Base-by-base conservation (phyloP, 1,140 invertebrate species). In the Drosophila cardini region DNA sequence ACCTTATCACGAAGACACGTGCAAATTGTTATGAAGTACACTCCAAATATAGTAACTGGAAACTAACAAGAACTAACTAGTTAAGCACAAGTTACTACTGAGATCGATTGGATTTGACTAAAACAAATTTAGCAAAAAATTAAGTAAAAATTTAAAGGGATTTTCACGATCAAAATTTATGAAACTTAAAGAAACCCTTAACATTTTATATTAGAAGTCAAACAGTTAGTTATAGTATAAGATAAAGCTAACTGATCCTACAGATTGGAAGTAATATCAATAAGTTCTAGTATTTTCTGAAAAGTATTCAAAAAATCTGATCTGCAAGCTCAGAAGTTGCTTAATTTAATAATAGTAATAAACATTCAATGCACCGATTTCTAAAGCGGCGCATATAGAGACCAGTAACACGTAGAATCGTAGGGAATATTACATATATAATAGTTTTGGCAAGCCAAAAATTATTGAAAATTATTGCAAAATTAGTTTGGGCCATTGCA, bases 391-490 rank as follows among this genome's bases (percentile, higher is more conserved):
- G 7, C n/a, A n/a, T n/a, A n/a, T n/a, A n/a, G 38, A 7, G 9
- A 0, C 4, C 9, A 15, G 2, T 2, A 7, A 18, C 4, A 2
- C 0, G 9, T 3, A 45, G 18, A 10, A 10, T 4, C 11, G 18
- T 38, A 11, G 7, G 36, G 36, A 11, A 11, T 40, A 6, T 18
- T 16, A 32, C 18, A 55, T 52, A 6, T 15, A 26, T 52, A 3
- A 9, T 58, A 32, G 11, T 63, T 74, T 69, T 69, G 71, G 71
- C 71, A 73, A 46, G 21, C 43, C 34, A 0, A 42, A 61, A 62
- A 55, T 52, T 68, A 61, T 68, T 61, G 48, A 61, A 73, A 74
- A 78, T 58, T 45, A 85, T 85, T 85, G 81, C 77, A 85, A 77
- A 85, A 71, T 69, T 50, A 9, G 61, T 61, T 69, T 61, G 68